Evolutionary conservation across 2,113 vertebrate species (phyloP), one percentile per base, ranked within the genome.

Genomic region (Hemichromis elongatus): DNA sequence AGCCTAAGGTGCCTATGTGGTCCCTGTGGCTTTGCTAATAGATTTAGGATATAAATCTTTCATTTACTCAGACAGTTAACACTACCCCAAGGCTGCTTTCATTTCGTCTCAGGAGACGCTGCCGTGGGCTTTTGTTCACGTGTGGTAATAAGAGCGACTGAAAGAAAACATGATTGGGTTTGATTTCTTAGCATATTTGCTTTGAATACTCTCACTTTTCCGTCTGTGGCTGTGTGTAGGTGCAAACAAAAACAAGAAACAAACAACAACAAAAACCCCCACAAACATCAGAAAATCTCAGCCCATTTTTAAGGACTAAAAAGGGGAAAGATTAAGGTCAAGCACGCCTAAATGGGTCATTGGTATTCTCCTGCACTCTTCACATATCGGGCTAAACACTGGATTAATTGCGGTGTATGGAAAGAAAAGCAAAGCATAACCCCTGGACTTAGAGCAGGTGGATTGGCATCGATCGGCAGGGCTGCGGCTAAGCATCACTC

Each of bases 11-110:
- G 89, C 90, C 84, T 66, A 12, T 83, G 83, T 80, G 88, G 66
- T 92, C 93, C 94, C 93, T 82, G 88, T 83, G 93, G 92, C 89
- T 92, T 90, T 82, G 92, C 93, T 96, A 95, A 95, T 95, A 94
- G 95, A 91, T 94, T 95, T 94, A 90, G 92, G 92, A 95, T 92
- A 95, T 95, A 96, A 95, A 96, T 95, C 94, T 93, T 91, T 94
- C 93, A 94, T 94, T 95, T 95, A 95, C 89, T 91, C 89, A 88
- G 90, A 92, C 89, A 90, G 94, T 95, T 94, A 96, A 96, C 95
- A 95, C 86, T 70, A 86, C 82, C 92, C 94, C 9, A 40, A 93
- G 94, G 95, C 92, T 80, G 87, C 91, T 92, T 84, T 80, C 80
- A 88, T 81, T 77, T 12, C 3, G 68, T 91, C 93, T 95, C 92